Evolutionary conservation across 2,888 invertebrate species (phyloP).

Genomic region (Stegophylla sp.): DNA sequence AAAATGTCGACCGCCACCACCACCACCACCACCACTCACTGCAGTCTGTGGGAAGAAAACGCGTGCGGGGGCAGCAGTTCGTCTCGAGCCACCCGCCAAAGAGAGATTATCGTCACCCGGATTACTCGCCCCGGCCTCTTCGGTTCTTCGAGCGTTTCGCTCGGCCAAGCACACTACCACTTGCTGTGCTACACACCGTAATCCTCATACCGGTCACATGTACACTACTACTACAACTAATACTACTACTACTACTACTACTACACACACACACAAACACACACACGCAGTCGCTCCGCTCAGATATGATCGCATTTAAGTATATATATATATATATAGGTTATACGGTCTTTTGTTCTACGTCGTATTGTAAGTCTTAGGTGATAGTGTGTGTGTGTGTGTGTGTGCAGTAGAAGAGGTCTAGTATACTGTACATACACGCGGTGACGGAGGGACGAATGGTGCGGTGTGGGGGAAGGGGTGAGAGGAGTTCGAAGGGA

Average conservation of each 20-base stretch:
- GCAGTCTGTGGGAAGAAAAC: too few species aligned
- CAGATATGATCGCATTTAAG: background rate
- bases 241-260: too few species aligned
- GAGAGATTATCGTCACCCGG: constrained; percentile 53
- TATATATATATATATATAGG: background rate
- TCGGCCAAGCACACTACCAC: constrained; percentile 45
- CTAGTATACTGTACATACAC: background rate
- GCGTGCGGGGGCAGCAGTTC: background rate
- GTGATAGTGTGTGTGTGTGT: background rate
- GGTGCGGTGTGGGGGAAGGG: too few species aligned
- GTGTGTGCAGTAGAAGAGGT: background rate
- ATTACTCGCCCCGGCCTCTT: constrained; percentile 28
- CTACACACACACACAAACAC: background rate
- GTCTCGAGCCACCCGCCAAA: background rate
- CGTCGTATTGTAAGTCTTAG: constrained; percentile 20
- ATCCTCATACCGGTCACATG: constrained; percentile 35
- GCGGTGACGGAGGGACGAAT: too few species aligned
- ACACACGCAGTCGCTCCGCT: background rate
- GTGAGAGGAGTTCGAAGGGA: constrained; percentile 49
- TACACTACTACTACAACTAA: background rate
- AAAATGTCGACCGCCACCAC: too few species aligned
- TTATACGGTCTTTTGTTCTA: constrained; percentile 45
- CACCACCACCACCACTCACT: too few species aligned
- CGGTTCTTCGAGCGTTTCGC: constrained; percentile 33
- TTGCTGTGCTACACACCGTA: constrained; percentile 1